Conservation (phyloP, 2,113 vertebrate species). For the Nestor notabilis region DNA sequence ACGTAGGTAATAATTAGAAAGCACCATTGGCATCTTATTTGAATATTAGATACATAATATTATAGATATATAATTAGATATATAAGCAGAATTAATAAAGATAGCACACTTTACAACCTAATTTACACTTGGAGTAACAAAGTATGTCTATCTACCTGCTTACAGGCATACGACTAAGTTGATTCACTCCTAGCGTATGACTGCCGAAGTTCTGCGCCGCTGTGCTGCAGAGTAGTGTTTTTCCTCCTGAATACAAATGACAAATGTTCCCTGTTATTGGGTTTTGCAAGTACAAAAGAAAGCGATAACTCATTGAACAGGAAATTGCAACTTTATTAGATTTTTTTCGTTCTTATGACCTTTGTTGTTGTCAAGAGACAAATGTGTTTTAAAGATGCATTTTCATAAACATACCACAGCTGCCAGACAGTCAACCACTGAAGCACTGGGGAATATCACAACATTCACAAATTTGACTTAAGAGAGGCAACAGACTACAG, state of each 20-base stretch:
- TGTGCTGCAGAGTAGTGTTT: neutral
- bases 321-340: conserved; percentile 55
- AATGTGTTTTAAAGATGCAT: conserved; percentile 31
- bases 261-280: conserved; percentile 22
- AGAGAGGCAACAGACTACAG: neutral
- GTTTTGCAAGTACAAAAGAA: conserved; percentile 33
- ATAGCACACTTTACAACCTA: neutral
- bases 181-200: neutral
- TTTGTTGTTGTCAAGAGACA: conserved; percentile 9
- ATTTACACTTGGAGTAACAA: neutral
- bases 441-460: conserved; percentile 36
- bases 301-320: conserved; percentile 10
- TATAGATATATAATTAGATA: no score
- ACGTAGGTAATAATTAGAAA: conserved; percentile 1
- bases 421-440: conserved; percentile 9
- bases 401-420: conserved; percentile 49
- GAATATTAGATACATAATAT: neutral
- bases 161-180: neutral
- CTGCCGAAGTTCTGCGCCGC: neutral
- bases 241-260: conserved; percentile 63
- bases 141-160: conserved; percentile 50
- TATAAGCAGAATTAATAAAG: neutral
- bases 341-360: conserved; percentile 9
- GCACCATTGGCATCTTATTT: neutral
- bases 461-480: conserved; percentile 31